Conservation (phyloP, 2,797 vertebrate species). For the Eutrigla gurnardus region DNA sequence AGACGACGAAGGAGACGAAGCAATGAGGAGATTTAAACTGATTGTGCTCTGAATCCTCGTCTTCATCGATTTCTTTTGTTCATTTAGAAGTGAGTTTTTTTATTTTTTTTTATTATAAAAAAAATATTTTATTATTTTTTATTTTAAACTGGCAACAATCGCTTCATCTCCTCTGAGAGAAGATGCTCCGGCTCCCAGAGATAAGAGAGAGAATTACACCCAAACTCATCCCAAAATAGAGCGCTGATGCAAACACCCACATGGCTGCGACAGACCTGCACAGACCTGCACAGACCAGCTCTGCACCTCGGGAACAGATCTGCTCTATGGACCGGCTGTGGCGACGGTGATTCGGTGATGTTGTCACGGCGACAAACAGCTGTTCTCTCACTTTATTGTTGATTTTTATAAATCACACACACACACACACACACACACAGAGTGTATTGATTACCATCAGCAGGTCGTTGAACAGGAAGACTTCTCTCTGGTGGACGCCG, state of each 20-base stretch:
- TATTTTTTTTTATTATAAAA: not conserved
- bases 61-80: not conserved
- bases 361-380: no score
- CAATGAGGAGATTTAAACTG: no score
- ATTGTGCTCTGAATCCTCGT: no score
- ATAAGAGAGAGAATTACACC: not conserved
- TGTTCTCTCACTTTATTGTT: no score
- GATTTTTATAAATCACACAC: no score
- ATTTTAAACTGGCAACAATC: not conserved
- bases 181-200: conserved; percentile 1
- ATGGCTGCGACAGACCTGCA: no score
- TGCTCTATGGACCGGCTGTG: no score
- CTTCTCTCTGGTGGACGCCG: conserved; percentile 93
- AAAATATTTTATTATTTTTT: no score
- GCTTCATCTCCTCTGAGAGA: not conserved
- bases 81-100: conserved; percentile 2
- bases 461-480: conserved; percentile 97
- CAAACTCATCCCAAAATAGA: not conserved
- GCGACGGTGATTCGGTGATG: no score
- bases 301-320: no score
- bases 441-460: conserved; percentile 85
- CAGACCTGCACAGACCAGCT: no score
- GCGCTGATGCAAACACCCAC: not conserved
- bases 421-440: conserved; percentile 4
- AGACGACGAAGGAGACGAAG: not conserved